Percentiles rank a stretch among this genome's conserved stretches.
Conservation (phyloP, 2,797 vertebrate species). For the Spondyliosoma cantharus region DNA sequence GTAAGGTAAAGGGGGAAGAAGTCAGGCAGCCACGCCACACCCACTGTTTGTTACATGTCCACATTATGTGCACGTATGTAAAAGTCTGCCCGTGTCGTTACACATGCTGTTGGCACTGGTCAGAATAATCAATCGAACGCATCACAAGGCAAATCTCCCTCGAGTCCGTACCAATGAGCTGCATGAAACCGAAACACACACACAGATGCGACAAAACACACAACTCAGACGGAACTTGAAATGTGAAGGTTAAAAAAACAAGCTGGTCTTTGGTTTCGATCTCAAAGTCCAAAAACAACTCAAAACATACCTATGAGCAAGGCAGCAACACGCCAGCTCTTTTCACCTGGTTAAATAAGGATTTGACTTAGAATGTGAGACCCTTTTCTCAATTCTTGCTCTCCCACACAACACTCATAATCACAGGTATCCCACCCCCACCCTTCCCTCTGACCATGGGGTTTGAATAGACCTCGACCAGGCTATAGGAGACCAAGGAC, state of each 20-base stretch:
- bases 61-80: not conserved
- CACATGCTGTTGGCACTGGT: constrained; percentile 15
- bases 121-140: constrained; percentile 46
- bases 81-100: not conserved
- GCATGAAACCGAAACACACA: not conserved
- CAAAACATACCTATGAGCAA: constrained; percentile 2
- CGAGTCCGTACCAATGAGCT: not conserved
- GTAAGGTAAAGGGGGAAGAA: not conserved
- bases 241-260: not conserved
- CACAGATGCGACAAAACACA: not conserved
- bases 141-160: constrained; percentile 43
- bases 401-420: constrained; percentile 7
- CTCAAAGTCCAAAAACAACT: not conserved
- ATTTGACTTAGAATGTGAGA: not conserved
- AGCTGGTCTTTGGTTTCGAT: not conserved
- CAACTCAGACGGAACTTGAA: not conserved
- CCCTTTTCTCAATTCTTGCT: constrained; percentile 3
- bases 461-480: constrained; percentile 67
- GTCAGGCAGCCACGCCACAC: not conserved
- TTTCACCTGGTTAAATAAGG: not conserved
- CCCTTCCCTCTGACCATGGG: constrained; percentile 27
- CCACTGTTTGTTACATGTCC: not conserved
- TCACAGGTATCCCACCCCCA: constrained; percentile 76
- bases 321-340: not conserved
- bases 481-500: constrained; percentile 74